Percentiles rank a stretch among this genome's conserved stretches.
phyloP scores from a whole-genome alignment of 1,140 invertebrate genomes.

The Dryas iulia region DNA sequence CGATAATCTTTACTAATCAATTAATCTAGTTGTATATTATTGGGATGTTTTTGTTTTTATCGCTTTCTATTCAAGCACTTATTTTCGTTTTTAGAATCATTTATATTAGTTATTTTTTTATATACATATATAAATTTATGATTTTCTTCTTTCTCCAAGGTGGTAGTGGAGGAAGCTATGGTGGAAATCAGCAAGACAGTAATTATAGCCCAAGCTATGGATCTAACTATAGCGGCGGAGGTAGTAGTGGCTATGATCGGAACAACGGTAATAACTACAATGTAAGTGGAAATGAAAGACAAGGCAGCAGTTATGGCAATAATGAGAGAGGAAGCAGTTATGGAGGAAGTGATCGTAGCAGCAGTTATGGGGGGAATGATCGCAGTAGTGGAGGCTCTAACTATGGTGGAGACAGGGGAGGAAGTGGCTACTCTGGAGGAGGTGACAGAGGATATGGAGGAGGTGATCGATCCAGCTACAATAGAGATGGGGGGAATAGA shows the following conservation, averaged over 20 bases:
- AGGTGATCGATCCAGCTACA: slow-evolving; percentile 65
- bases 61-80: neutral
- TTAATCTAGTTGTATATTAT: neutral
- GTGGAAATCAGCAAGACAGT: slow-evolving; percentile 45
- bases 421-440: slow-evolving; percentile 51
- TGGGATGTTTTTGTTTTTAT: neutral
- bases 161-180: slow-evolving; percentile 45
- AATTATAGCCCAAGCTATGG: slow-evolving; percentile 61
- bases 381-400: slow-evolving; percentile 56
- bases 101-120: no score
- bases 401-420: slow-evolving; percentile 72
- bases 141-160: slow-evolving; percentile 27
- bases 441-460: slow-evolving; percentile 67
- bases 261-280: slow-evolving; percentile 62
- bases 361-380: slow-evolving; percentile 54
- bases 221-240: slow-evolving; percentile 47
- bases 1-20: neutral
- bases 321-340: slow-evolving; percentile 55
- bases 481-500: slow-evolving; percentile 75
- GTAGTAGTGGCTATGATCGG: slow-evolving; percentile 58
- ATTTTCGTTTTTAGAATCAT: neutral
- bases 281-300: slow-evolving; percentile 46
- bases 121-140: no score
- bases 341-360: slow-evolving; percentile 50
- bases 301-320: slow-evolving; percentile 49